phyloP scores from a whole-genome alignment of 2,113 vertebrate genomes.

The Ariopsis seemanni region DNA sequence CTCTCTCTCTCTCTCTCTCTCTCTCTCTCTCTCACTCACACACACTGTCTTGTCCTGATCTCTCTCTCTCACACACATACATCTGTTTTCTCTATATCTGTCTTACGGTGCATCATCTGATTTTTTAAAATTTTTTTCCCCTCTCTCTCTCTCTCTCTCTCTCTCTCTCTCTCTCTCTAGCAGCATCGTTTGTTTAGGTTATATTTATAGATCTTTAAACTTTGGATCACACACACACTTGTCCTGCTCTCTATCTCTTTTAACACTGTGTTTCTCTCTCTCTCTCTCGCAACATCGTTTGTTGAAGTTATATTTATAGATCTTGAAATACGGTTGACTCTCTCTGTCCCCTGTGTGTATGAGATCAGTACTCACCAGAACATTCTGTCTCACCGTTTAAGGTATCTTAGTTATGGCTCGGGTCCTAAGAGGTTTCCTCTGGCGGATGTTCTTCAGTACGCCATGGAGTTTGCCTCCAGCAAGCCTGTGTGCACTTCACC shows the following conservation, averaged over 20 bases:
- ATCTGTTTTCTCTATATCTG: background rate
- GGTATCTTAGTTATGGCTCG: slow-evolving; percentile 95
- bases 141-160: background rate
- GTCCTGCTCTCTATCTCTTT: no score
- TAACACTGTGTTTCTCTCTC: background rate
- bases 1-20: background rate
- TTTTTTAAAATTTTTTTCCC: background rate
- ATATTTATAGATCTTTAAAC: slow-evolving; percentile 40
- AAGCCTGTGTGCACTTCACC: slow-evolving; percentile 95
- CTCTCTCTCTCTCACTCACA: background rate
- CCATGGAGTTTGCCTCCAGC: slow-evolving; percentile 97
- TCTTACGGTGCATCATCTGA: background rate
- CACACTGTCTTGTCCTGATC: no score
- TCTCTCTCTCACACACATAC: no score
- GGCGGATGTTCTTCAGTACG: slow-evolving; percentile 97
- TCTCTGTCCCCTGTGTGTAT: background rate
- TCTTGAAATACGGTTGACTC: background rate
- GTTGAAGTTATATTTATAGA: no score
- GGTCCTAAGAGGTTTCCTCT: slow-evolving; percentile 97
- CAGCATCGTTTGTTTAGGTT: slow-evolving; percentile 7
- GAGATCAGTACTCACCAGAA: slow-evolving; percentile 19
- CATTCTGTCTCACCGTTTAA: slow-evolving; percentile 58
- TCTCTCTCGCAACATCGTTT: no score
- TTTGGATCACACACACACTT: background rate
- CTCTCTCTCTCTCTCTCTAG: background rate